These are phyloP conservation scores for Entelurus aequoreus DNA, from an alignment of 2,113 vertebrate species.

Conservation along the genomic window DNA sequence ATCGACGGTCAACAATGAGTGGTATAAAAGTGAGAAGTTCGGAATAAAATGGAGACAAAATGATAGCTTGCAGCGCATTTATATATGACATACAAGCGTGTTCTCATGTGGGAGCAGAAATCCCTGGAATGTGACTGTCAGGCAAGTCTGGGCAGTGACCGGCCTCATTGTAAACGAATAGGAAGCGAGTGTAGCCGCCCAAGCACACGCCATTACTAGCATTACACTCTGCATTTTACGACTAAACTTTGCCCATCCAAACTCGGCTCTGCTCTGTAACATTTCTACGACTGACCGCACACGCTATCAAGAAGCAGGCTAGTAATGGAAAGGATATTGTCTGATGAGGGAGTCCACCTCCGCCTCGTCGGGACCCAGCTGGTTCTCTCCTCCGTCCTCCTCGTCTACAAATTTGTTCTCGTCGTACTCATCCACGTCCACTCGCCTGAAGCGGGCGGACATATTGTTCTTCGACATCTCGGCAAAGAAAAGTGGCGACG, in stretches of 20 bases:
- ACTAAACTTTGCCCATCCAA: not conserved
- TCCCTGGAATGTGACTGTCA: constrained; percentile 56
- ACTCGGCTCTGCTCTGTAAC: not conserved
- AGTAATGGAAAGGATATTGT: constrained; percentile 85
- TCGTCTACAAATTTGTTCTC: constrained; percentile 98
- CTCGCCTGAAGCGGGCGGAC: constrained; percentile 84
- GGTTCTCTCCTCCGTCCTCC: constrained; percentile 89
- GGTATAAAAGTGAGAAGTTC: not conserved
- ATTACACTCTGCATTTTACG: not conserved
- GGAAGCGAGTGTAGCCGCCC: not conserved
- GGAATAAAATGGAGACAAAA: not conserved
- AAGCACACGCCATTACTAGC: too few relatives aligned
- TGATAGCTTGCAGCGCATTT: not conserved
- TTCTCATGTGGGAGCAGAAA: constrained; percentile 4
- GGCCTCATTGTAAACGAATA: constrained; percentile 32
- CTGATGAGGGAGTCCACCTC: constrained; percentile 92
- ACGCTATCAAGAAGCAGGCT: not conserved
- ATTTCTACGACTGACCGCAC: not conserved
- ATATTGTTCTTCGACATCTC: constrained; percentile 84
- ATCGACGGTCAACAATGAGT: not conserved
- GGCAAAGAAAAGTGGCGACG: not conserved
- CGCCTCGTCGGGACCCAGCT: constrained; percentile 87
- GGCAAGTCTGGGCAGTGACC: constrained; percentile 59
- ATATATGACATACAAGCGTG: not conserved
- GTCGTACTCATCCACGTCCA: constrained; percentile 95